phyloP scores from a whole-genome alignment of 2,888 invertebrate species.

The Caenorhabditis auriculariae region DNA sequence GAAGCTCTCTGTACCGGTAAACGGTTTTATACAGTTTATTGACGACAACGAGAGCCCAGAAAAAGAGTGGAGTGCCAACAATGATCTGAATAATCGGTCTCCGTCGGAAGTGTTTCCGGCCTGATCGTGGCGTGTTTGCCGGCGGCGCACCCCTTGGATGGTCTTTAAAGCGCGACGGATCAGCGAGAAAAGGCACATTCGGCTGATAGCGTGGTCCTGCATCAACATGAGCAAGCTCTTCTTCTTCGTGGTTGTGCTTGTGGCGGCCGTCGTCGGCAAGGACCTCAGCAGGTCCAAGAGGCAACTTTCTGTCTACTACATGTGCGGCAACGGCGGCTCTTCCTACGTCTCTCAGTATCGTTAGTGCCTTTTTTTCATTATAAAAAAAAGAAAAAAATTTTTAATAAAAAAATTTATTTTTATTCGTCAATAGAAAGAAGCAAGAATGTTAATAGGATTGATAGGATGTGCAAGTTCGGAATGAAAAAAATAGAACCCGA shows the following conservation, averaged over 20 bases:
- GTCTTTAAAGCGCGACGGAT: no score
- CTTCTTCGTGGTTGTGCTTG: constrained; percentile 1
- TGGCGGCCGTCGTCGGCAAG: constrained; percentile 13
- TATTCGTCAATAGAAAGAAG: no score
- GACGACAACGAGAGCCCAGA: no score
- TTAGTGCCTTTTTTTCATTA: constrained; percentile 7
- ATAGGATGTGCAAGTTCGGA: background rate
- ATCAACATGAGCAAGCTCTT: constrained; percentile 16
- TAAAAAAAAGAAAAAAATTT: background rate
- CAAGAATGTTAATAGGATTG: background rate
- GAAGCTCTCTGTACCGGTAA: no score
- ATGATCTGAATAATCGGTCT: no score
- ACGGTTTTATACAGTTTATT: no score
- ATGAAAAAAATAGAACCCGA: background rate
- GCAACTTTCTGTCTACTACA: constrained; percentile 36
- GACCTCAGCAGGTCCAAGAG: constrained; percentile 36
- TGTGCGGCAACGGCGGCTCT: constrained; percentile 38
- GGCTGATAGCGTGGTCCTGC: no score
- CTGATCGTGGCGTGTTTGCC: no score
- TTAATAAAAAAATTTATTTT: background rate
- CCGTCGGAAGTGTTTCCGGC: no score
- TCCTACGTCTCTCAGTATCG: constrained; percentile 33
- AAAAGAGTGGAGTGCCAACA: no score
- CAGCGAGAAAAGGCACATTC: no score
- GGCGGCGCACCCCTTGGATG: no score